Evolutionary conservation across 2,113 vertebrate genomes (phyloP), one percentile per base, ranked within the genome.

Genomic region (Crotophaga sulcirostris): DNA sequence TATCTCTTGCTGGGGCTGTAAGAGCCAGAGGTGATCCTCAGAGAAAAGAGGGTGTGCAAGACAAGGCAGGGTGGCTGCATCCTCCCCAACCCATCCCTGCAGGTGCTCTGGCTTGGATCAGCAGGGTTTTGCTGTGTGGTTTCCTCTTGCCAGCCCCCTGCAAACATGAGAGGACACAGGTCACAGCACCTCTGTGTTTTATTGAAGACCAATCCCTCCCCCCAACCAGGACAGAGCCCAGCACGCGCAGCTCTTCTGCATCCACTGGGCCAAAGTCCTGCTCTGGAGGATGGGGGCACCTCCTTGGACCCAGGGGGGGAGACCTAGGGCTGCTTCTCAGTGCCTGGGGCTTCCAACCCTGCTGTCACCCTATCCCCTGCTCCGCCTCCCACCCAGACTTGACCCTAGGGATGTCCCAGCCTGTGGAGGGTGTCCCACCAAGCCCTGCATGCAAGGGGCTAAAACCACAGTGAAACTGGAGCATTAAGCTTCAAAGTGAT

Each of bases 101-200:
- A 36, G 20, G 29, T 85, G 14, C 17, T 87, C 60, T 82, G 62
- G 29, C 63, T 90, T 2, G 1, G 16, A 33, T 21, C 8, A 31
- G 19, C 56, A 23, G 13, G 36, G 16, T 20, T 59, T 86, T 93
- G 18, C 56, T 49, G 33, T 17, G 20, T 33, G 18, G 7, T 34
- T 87, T 62, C 42, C 51, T 23, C 20, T 88, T 0, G 0, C 26
- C 72, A 81, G 21, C 12, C 19, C 21, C 18, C 64, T 64, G 66
- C 28, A 90, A 83, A 91, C 40, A 81, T 7, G 8, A 92, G 68
- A 70, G 69, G 60, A 94, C 93, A 92, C 89, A 60, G 63, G 24
- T 92, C 80, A 81, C 95, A 95, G 93, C 95, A 95, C 84, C 91
- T 97, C 94, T 94, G 94, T 79, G 42, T 86, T 97, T 97, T 97